Evolutionary conservation across 2,888 invertebrate genomes (phyloP), one percentile per base, ranked within the genome.

Genomic region (Laspeyria flexula): DNA sequence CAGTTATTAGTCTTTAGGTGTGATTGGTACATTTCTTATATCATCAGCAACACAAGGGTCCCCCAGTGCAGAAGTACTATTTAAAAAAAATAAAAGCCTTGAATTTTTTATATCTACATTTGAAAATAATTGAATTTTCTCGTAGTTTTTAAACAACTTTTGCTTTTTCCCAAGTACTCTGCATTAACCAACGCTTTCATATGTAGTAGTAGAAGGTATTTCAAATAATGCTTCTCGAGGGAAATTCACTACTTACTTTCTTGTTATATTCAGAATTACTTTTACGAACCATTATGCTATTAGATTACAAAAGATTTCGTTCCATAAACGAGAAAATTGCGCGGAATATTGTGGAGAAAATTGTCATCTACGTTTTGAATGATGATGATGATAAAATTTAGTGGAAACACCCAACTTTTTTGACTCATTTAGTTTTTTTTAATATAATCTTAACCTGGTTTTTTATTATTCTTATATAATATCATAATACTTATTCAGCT

Each of bases 211-310:
- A 12, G 16, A 37, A 35, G 64, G 61, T 51, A 42, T 49, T 46
- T 71, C 60, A 70, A 71, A 74, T 84, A 85, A 86, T 84, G 79
- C 75, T 73, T 73, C 85, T 75, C 78, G 11, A 39, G 84, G 83
- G 84, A 85, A 83, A 84, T 85, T 73, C 74, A 59, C 64, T 62
- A 66, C 67, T 70, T 65, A 66, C 65, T 67, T 70, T 66, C 75
- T 76, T 75, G 31, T 31, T 31, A 31, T 31, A 69, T 71, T 64
- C 62, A 43, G 66, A 71, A 80, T 84, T 75, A 76, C 71, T 77
- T 75, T 75, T 68, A 62, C 58, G 5, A 12, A 31, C 11, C 55
- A 48, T 51, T 58, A 60, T 69, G 3, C 6, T 27, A 39, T 15
- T 27, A 15, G 15, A 39, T 39, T 27, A 27, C 15, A 15, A 27